phyloP scores from a whole-genome alignment of 2,113 vertebrate genomes.

The Strix uralensis region DNA sequence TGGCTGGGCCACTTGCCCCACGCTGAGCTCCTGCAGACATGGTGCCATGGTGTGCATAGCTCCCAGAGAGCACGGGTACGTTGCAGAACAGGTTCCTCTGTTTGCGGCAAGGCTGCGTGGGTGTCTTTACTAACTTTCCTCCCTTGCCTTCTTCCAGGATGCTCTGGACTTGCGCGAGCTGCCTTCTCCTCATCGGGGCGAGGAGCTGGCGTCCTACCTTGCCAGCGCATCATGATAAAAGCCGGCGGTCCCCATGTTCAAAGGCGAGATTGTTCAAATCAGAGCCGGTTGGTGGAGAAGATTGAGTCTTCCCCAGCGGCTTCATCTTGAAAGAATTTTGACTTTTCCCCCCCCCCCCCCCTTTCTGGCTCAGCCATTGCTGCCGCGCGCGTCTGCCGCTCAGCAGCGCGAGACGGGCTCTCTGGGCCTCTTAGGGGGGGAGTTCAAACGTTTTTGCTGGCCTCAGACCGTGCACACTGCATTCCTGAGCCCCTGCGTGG shows the following conservation, averaged over 20 bases:
- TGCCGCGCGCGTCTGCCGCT: constrained; percentile 4
- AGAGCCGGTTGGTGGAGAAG: background rate
- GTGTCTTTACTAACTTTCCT: constrained; percentile 48
- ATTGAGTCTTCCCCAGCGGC: constrained; percentile 50
- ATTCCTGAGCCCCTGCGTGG: constrained; percentile 26
- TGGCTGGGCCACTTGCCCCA: accelerated
- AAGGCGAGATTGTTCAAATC: background rate
- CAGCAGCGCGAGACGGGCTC: constrained; percentile 20
- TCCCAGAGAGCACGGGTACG: background rate
- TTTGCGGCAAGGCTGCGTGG: background rate
- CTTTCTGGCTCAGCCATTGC: background rate
- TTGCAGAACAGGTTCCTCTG: constrained; percentile 54
- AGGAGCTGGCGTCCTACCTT: background rate
- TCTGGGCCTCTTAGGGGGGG: constrained; percentile 53
- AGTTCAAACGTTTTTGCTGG: constrained; percentile 42
- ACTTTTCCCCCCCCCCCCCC: background rate
- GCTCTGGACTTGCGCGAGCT: background rate
- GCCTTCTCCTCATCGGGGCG: background rate
- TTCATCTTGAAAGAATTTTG: constrained; percentile 65
- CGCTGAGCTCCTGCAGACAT: background rate
- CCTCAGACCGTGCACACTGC: background rate
- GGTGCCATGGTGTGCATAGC: background rate
- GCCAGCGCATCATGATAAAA: constrained; percentile 1
- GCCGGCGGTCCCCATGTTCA: background rate
- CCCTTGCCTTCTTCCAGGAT: constrained; percentile 34